A percentile compares a stretch with the other conserved stretches of the same genome.
phyloP scores from a whole-genome alignment of 2,113 vertebrate species.

The Semnornis frantzii region DNA sequence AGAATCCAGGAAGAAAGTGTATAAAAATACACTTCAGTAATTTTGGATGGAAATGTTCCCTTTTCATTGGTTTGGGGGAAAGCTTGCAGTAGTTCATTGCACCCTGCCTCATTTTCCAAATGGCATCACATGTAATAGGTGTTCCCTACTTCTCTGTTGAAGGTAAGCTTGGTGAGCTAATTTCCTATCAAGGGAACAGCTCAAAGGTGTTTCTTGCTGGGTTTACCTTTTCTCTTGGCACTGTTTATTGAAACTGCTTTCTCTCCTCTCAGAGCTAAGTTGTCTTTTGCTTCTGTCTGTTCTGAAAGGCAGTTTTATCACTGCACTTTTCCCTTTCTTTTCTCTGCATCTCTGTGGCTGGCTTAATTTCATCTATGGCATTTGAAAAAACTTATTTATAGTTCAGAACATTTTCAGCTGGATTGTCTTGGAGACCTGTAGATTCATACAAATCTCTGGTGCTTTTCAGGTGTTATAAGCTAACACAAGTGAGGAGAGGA shows the following conservation, averaged over 20 bases:
- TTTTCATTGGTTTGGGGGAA: not conserved
- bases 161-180: not conserved
- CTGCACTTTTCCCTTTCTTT: not conserved
- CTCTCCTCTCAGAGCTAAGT: not conserved
- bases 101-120: not conserved
- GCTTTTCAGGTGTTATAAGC: constrained; percentile 37
- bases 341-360: not conserved
- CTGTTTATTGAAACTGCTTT: not conserved
- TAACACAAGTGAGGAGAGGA: constrained; percentile 29
- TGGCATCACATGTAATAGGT: not conserved
- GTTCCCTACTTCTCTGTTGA: not conserved
- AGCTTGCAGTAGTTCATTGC: not conserved
- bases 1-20: not conserved
- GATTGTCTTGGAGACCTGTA: not conserved
- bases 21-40: not conserved
- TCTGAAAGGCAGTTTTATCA: not conserved
- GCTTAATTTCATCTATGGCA: not conserved
- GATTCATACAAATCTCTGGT: constrained; percentile 22
- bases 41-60: not conserved
- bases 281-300: not conserved
- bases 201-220: not conserved
- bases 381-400: not conserved
- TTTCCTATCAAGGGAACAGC: not conserved
- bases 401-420: not conserved
- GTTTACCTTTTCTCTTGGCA: not conserved